These are phyloP conservation scores for Zosterops borbonicus DNA, from an alignment of 2,113 vertebrate species.

Conservation along the genomic window DNA sequence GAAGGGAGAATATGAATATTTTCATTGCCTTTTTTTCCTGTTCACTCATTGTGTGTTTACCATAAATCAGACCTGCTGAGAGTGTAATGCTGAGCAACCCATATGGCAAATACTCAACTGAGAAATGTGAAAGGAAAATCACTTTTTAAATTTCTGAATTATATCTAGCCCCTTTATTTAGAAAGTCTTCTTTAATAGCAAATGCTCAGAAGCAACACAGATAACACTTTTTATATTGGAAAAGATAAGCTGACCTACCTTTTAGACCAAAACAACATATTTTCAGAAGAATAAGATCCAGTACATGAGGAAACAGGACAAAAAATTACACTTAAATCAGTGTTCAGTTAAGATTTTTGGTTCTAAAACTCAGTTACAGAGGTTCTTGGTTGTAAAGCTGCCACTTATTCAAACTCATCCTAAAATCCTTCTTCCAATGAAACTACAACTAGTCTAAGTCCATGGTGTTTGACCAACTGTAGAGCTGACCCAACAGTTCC, in stretches of 20 bases:
- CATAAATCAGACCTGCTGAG: constrained; percentile 79
- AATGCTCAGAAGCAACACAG: constrained; percentile 12
- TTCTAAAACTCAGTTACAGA: not conserved
- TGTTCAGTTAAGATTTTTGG: not conserved
- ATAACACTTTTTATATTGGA: not conserved
- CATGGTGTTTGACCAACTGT: not conserved
- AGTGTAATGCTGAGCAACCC: constrained; percentile 71
- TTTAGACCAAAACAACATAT: not conserved
- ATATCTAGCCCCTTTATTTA: constrained; percentile 47
- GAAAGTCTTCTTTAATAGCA: constrained; percentile 27
- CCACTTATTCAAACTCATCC: not conserved
- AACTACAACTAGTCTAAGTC: not conserved
- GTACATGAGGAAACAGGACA: not conserved
- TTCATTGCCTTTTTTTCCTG: not conserved
- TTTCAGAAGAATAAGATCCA: not conserved
- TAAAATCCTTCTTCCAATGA: not conserved
- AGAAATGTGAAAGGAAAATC: constrained; percentile 68
- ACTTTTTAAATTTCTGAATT: constrained; percentile 65
- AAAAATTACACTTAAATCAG: not conserved
- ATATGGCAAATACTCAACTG: constrained; percentile 73
- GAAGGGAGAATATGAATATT: not conserved
- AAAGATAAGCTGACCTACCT: not conserved
- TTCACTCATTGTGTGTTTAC: constrained; percentile 68
- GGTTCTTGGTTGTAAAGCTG: not conserved
- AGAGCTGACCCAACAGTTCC: not conserved